Evolutionary conservation across 2,797 vertebrate species (phyloP).

Genomic region (Acomys russatus): DNA sequence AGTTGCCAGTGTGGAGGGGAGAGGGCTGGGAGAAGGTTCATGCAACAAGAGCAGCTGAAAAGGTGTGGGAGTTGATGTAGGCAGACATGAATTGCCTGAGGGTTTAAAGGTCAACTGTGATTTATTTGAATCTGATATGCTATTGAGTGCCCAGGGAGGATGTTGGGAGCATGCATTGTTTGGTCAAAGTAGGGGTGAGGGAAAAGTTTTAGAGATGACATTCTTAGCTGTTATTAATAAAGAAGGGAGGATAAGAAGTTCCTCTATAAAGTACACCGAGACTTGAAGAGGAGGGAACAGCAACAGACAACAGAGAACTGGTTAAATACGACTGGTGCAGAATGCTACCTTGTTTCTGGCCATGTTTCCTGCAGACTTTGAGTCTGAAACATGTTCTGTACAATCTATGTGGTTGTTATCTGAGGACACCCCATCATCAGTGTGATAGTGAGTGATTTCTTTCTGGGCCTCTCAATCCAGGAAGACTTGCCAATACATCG

Average conservation of each 20-base stretch:
- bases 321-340: not conserved
- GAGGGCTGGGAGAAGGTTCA: not conserved
- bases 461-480: not conserved
- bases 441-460: not conserved
- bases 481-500: not conserved
- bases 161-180: constrained; percentile 48
- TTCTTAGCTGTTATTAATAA: constrained; percentile 58
- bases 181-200: constrained; percentile 68
- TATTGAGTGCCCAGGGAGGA: constrained; percentile 57
- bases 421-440: no score
- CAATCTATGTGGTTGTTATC: not conserved
- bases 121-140: constrained; percentile 77
- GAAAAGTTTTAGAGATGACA: constrained; percentile 54
- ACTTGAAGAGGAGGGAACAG: not conserved
- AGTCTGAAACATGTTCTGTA: not conserved
- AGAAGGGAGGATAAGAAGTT: not conserved
- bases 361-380: not conserved
- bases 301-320: not conserved
- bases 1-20: constrained; percentile 31
- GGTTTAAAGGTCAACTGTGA: constrained; percentile 76
- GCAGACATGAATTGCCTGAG: constrained; percentile 70
- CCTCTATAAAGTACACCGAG: constrained; percentile 19
- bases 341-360: not conserved
- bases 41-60: constrained; percentile 49
- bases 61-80: constrained; percentile 69